Evolutionary conservation across 2,888 invertebrate species (phyloP).

Genomic region (Eutolmus rufibarbis): DNA sequence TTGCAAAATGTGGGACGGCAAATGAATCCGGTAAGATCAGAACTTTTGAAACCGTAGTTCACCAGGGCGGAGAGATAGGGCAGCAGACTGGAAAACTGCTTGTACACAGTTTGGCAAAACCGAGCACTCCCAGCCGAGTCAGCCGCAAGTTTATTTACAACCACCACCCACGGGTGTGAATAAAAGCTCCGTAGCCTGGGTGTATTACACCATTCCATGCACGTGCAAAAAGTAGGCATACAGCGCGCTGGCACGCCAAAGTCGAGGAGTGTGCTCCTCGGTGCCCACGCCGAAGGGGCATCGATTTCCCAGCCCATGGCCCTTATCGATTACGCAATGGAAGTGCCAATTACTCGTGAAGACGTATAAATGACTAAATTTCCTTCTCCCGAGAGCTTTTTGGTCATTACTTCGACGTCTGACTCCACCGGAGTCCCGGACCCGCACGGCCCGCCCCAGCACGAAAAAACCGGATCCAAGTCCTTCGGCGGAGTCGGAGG

Average conservation of each 20-base stretch:
- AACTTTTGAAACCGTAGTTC: background rate
- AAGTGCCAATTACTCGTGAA: slow-evolving; percentile 38
- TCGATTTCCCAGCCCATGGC: slow-evolving; percentile 36
- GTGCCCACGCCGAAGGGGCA: background rate
- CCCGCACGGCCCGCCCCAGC: background rate
- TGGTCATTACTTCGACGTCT: background rate
- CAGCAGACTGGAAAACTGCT: slow-evolving; percentile 35
- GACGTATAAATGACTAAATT: slow-evolving; percentile 36
- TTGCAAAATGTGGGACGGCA: background rate
- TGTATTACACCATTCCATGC: background rate
- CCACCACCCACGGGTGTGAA: background rate
- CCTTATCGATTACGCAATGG: slow-evolving; percentile 42
- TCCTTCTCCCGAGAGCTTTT: slow-evolving; percentile 4
- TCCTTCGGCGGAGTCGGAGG: background rate
- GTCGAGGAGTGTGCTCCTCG: background rate
- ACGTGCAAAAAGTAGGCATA: slow-evolving; percentile 23
- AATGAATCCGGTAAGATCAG: background rate
- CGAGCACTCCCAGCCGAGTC: slow-evolving; percentile 19
- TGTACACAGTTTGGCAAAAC: background rate
- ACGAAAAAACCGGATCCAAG: background rate
- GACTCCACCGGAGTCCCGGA: background rate
- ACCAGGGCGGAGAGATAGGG: background rate
- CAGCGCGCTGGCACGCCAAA: background rate
- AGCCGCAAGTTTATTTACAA: slow-evolving; percentile 31
- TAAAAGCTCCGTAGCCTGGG: background rate